Evolutionary conservation across 2,113 vertebrate genomes (phyloP).

Genomic region (Oophaga pumilio): DNA sequence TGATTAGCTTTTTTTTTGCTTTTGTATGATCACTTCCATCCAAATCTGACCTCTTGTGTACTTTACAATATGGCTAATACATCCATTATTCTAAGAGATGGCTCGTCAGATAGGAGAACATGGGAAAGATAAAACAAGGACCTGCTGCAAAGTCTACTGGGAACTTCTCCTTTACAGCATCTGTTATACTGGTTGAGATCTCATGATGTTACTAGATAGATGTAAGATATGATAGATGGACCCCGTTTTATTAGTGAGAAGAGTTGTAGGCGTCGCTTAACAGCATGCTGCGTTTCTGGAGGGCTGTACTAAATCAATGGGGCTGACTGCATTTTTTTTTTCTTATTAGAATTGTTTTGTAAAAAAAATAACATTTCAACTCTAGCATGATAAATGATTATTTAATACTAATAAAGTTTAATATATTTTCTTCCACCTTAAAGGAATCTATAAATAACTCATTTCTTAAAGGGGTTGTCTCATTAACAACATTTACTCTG

Average conservation of each 20-base stretch:
- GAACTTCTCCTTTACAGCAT: no score
- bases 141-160: background rate
- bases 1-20: background rate
- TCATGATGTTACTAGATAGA: background rate
- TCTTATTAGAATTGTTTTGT: background rate
- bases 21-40: background rate
- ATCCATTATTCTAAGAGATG: background rate
- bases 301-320: background rate
- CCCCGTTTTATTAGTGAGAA: background rate
- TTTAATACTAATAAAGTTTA: background rate
- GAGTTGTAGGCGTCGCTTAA: background rate
- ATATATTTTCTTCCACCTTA: conserved; percentile 27
- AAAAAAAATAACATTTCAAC: background rate
- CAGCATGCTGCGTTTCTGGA: background rate
- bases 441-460: background rate
- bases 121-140: background rate
- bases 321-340: background rate
- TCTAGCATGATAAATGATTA: background rate
- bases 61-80: no score
- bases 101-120: background rate
- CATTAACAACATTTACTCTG: no score
- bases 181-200: background rate
- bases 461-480: background rate
- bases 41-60: background rate
- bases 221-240: conserved; percentile 18